Percentiles rank a stretch among this genome's conserved stretches.
Evolutionary conservation across 92 coral and sea anemone genomes (phyloP).

Genomic region (Porites evermanni): DNA sequence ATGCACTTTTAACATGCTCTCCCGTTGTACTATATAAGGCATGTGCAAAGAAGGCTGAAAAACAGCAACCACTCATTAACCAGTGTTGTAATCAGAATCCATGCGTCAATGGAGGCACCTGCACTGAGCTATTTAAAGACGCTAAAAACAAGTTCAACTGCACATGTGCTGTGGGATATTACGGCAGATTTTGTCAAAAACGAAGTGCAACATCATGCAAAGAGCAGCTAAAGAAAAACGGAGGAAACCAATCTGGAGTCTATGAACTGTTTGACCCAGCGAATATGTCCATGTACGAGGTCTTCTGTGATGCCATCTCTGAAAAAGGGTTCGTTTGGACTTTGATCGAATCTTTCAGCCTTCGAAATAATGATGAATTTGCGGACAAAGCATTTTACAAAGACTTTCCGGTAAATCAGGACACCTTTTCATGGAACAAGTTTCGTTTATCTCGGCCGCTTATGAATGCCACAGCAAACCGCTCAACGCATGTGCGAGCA

Average conservation of each 20-base stretch:
- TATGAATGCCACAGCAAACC: conserved; percentile 25
- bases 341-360: conserved; percentile 56
- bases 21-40: neutral
- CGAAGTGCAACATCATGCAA: neutral
- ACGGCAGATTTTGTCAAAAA: conserved; percentile 49
- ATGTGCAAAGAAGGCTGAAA: neutral
- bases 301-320: conserved; percentile 47
- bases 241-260: neutral
- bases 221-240: neutral
- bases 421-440: conserved; percentile 32
- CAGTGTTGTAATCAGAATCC: conserved; percentile 43
- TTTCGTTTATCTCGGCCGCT: conserved; percentile 38
- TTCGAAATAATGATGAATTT: conserved; percentile 19
- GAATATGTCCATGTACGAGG: neutral
- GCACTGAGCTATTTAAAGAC: conserved; percentile 57
- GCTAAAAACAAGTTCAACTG: conserved; percentile 59
- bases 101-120: conserved; percentile 62
- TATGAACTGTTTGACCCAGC: conserved; percentile 29
- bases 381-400: neutral
- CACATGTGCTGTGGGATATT: conserved; percentile 30
- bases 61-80: conserved; percentile 28
- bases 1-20: too few species aligned
- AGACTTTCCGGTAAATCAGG: conserved; percentile 28
- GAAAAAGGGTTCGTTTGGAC: conserved; percentile 62
- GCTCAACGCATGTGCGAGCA: conserved; percentile 53